Base-by-base conservation (phyloP, 1,140 invertebrate genomes). In the Myzus persicae region DNA sequence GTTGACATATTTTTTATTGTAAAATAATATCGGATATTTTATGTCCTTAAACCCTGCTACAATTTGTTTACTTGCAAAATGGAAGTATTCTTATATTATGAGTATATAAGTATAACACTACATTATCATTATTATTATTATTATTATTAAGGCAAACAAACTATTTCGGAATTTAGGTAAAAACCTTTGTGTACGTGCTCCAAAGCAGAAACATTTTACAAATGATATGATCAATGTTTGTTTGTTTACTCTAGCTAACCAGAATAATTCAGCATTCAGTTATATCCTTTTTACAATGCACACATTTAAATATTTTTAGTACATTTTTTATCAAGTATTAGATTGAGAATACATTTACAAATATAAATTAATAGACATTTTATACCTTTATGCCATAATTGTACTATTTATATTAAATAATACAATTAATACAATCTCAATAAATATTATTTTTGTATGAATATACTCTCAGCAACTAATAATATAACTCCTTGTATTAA, bases 61-160 rank as follows among this genome's bases (percentile, higher is more conserved):
- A 76, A 76, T 76, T n/a, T 76, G 14, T 48, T 88, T 87, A 87
- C 31, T n/a, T 46, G 40, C 14, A 87, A 87, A 87, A 87, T 42
- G 42, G 14, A 42, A 46, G 26, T 87, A 7, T 26, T n/a, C 14
- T n/a, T 76, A n/a, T n/a, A n/a, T 1, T 67, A n/a, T 1, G 26
- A 31, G 0, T 44, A 40, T 44, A 40, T 5, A n/a, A 31, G 38
- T 44, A 42, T 42, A 44, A 44, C 2, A 18, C 4, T 67, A 31
- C 1, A 31, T 0, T 26, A 85, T 26, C 9, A 44, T 42, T 42
- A 26, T 31, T 85, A 85, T n/a, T n/a, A 46, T 87, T 87, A 46
- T 44, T 87, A 88, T n/a, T 88, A 88, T 46, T n/a, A 48, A 46
- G 6, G 85, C 31, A 88, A 88, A 88, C 85, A 88, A 44, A 44